These are phyloP conservation scores for Thecocarcelia acutangulata DNA, from an alignment of 2,888 invertebrate species.

Conservation along the genomic window DNA sequence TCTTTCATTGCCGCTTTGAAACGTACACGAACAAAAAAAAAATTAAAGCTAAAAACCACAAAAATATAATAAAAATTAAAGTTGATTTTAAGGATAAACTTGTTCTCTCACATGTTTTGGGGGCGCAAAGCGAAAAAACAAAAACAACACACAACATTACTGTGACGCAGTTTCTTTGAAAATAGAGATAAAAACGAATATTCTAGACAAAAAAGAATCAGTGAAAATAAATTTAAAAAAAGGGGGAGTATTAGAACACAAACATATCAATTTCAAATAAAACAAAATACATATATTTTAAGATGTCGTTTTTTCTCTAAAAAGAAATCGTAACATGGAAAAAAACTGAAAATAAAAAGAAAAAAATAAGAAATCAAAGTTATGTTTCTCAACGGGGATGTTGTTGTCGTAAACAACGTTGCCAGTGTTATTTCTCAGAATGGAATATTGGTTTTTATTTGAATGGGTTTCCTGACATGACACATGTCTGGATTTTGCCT, in stretches of 20 bases:
- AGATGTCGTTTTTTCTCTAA: conserved; percentile 21
- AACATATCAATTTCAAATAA: conserved; percentile 40
- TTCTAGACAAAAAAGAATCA: background rate
- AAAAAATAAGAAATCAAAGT: conserved; percentile 25
- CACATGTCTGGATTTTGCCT: too few species aligned
- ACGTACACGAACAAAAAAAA: conserved; percentile 2
- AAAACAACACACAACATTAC: background rate
- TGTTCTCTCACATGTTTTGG: conserved; percentile 13
- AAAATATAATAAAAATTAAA: conserved; percentile 15
- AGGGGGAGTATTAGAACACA: background rate
- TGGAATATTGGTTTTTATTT: too few species aligned
- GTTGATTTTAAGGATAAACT: conserved; percentile 41
- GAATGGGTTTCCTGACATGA: too few species aligned
- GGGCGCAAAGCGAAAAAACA: conserved; percentile 12
- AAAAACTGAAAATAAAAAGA: background rate
- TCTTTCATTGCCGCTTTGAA: conserved; percentile 39
- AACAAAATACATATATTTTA: conserved; percentile 30
- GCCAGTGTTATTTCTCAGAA: background rate
- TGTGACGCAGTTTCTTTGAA: conserved; percentile 58
- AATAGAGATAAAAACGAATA: conserved; percentile 38
- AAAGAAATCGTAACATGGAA: conserved; percentile 27
- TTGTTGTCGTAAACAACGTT: background rate
- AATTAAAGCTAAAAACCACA: conserved; percentile 29
- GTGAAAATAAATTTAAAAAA: background rate
- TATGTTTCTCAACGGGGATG: conserved; percentile 5